Base-by-base conservation (phyloP, 2,113 vertebrate species). In the Eptesicus fuscus region DNA sequence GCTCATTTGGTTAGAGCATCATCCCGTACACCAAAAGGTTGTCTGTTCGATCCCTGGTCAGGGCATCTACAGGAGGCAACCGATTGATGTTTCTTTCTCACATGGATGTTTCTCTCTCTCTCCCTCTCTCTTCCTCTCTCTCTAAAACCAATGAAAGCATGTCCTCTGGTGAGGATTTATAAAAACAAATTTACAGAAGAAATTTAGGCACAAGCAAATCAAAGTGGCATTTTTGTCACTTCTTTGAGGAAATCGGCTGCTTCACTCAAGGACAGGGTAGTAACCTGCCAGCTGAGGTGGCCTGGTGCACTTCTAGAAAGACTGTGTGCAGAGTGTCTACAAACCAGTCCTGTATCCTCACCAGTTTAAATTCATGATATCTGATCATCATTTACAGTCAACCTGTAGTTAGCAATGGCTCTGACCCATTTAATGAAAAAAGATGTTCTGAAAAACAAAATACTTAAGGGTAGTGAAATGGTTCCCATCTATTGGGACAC, bases 151-250 rank as follows among this genome's bases (percentile, higher is more conserved):
- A 67, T 67, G n/a, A 65, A 65, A 65, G 13, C 28, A 16, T 65
- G 6, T 65, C 28, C 30, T 16, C 13, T 14, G 61, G 28, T 65
- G 61, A 65, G 13, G 61, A 32, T 65, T 65, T 32, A 65, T 22
- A 65, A 56, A 65, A 87, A 63, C 77, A 61, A 61, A 32, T 49
- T 82, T 86, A 77, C 44, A 71, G 90, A 93, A 97, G 88, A 83
- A 35, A 63, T 35, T 40, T 73, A 70, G 22, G 40, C 12, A 59
- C 49, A 85, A 67, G 7, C 51, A 78, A 67, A 47, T 91, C 47
- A 77, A 88, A 88, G 53, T 13, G 28, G 74, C 76, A n/a, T 51
- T 63, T 86, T 67, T 59, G 65, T 65, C 71, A 51, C 23, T 53
- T 23, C 30, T 37, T 93, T 44, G 61, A 79, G 35, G 56, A 92